phyloP scores from a whole-genome alignment of 2,113 vertebrate genomes.

The Mungos mungo region DNA sequence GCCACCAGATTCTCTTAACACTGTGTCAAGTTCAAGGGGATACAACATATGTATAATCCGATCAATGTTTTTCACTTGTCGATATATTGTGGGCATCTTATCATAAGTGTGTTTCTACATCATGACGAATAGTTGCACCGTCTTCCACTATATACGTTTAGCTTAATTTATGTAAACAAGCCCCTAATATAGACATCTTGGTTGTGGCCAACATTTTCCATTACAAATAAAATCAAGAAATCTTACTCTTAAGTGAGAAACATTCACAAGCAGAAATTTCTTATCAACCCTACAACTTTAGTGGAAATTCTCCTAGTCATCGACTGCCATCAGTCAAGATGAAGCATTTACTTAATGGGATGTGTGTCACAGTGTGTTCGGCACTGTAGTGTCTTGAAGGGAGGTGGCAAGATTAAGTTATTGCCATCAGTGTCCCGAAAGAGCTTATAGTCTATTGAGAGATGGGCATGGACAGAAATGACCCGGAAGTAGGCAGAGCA shows the following conservation, averaged over 20 bases:
- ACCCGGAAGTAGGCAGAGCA: background rate
- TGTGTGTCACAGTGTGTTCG: fast-evolving
- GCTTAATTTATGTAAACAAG: background rate
- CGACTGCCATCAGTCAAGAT: background rate
- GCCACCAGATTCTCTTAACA: background rate
- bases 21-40: background rate
- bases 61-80: background rate
- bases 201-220: background rate
- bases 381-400: background rate
- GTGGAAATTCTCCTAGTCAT: background rate
- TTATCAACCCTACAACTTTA: background rate
- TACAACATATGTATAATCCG: background rate
- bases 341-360: background rate
- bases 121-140: background rate
- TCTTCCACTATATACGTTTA: background rate
- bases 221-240: background rate
- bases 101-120: background rate
- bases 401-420: background rate
- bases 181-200: background rate
- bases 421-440: background rate
- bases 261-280: background rate
- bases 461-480: background rate
- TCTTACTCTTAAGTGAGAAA: background rate
- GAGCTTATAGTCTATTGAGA: background rate
- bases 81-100: background rate